Percentiles rank a stretch among this genome's conserved stretches.
Evolutionary conservation across 2,888 invertebrate genomes (phyloP).

Genomic region (Cremastobaeus sp.): DNA sequence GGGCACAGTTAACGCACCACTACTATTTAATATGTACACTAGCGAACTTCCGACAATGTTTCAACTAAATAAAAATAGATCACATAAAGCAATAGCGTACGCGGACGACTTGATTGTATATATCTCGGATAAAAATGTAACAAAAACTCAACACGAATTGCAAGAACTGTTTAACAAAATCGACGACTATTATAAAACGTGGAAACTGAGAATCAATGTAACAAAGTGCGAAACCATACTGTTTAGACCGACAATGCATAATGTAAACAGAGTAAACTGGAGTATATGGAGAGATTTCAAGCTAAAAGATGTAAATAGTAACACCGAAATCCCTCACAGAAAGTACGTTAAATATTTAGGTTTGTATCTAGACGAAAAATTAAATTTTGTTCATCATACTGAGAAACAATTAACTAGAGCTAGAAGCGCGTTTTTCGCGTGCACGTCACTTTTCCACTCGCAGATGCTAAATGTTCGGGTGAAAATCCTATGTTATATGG

Average conservation of each 20-base stretch:
- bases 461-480: slow-evolving; percentile 14
- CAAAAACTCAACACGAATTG: not conserved
- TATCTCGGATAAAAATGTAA: not conserved
- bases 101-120: not conserved
- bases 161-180: not conserved
- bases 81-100: not conserved
- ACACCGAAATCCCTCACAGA: slow-evolving; percentile 21
- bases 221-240: not conserved
- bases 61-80: not conserved
- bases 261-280: not conserved
- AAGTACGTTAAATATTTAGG: slow-evolving; percentile 41
- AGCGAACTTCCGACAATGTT: not conserved
- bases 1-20: too few species aligned
- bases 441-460: slow-evolving; percentile 2
- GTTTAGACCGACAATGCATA: not conserved
- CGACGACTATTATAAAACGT: not conserved
- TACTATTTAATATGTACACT: slow-evolving; percentile 22
- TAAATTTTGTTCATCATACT: slow-evolving; percentile 22
- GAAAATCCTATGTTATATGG: slow-evolving; percentile 46
- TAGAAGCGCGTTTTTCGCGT: slow-evolving; percentile 31
- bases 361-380: slow-evolving; percentile 15
- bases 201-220: not conserved
- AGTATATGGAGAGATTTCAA: not conserved
- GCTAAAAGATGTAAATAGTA: too few species aligned
- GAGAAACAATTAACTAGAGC: not conserved